phyloP scores from a whole-genome alignment of 1,140 invertebrate species.

The Saccostrea glomerata region DNA sequence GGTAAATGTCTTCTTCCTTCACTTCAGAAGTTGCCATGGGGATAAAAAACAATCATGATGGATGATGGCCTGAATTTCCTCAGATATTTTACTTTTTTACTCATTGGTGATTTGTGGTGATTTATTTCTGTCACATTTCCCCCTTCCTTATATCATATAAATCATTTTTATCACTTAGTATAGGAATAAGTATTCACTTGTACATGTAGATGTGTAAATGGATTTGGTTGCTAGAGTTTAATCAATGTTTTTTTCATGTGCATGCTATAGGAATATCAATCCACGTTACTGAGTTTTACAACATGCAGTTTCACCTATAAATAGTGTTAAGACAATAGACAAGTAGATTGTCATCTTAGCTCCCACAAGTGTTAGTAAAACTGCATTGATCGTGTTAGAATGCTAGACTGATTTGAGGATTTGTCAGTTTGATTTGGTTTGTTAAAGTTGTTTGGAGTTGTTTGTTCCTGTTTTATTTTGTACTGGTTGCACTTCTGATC shows the following conservation, averaged over 20 bases:
- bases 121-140: neutral
- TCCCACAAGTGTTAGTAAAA: neutral
- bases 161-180: neutral
- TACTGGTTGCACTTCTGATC: neutral
- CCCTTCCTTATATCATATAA: neutral
- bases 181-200: neutral
- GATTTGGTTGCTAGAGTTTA: neutral
- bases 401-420: constrained; percentile 6
- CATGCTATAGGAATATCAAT: neutral
- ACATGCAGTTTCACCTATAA: neutral
- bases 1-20: constrained; percentile 53
- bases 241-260: neutral
- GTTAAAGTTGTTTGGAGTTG: neutral
- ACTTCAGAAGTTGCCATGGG: constrained; percentile 11
- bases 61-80: neutral
- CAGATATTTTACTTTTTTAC: neutral
- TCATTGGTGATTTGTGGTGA: neutral
- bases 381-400: neutral
- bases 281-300: neutral
- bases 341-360: neutral
- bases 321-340: neutral
- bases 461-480: neutral
- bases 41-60: neutral
- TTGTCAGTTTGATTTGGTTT: neutral
- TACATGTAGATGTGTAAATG: neutral